A percentile compares a stretch with the other conserved stretches of the same genome.
Conservation (phyloP, 2,797 vertebrate species). For the Aselliscus stoliczkanus region DNA sequence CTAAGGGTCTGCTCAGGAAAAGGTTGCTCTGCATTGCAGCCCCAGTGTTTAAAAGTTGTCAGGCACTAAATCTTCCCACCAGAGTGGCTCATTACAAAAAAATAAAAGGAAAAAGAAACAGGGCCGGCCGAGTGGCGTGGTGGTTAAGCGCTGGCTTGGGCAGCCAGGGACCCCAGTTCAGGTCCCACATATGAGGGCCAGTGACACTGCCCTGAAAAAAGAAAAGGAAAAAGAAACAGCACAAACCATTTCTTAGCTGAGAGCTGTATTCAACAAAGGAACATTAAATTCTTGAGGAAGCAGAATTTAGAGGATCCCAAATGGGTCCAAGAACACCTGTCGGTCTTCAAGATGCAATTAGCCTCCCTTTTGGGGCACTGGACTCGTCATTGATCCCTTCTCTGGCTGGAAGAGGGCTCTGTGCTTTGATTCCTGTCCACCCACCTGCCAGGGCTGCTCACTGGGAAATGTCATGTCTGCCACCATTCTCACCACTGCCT, state of each 20-base stretch:
- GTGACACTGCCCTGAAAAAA: too few species aligned
- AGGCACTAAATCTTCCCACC: neutral
- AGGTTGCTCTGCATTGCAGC: neutral
- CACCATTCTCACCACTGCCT: neutral
- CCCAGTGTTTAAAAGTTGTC: neutral
- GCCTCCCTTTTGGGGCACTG: neutral
- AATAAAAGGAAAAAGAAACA: neutral
- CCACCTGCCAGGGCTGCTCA: neutral
- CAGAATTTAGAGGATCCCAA: neutral
- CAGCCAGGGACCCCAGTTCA: too few species aligned
- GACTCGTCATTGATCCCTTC: neutral
- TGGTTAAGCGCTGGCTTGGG: too few species aligned
- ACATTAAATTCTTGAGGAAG: neutral
- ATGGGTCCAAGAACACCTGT: neutral
- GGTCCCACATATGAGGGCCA: too few species aligned
- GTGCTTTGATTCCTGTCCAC: neutral
- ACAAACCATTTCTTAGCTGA: neutral
- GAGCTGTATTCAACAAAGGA: neutral
- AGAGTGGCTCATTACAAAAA: neutral
- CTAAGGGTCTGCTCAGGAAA: neutral
- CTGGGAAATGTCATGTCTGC: neutral
- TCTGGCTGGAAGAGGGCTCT: neutral
- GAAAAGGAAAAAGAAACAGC: neutral
- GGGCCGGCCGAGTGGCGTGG: too few species aligned
- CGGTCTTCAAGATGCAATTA: neutral